phyloP scores from a whole-genome alignment of 2,888 invertebrate genomes.

The Pterobdella sp. region DNA sequence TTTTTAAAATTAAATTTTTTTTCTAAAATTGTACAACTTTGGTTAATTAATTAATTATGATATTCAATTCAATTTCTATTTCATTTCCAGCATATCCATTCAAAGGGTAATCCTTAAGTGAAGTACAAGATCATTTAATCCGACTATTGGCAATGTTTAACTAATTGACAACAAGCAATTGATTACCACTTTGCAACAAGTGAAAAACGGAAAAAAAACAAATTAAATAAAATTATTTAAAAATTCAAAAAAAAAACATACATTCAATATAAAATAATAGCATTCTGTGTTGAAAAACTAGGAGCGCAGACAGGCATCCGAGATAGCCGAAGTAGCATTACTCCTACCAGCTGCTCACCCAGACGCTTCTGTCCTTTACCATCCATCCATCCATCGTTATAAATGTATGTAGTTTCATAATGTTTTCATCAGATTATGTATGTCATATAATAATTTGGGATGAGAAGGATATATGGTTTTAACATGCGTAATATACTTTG shows the following conservation, averaged over 20 bases:
- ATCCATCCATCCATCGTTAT: not conserved
- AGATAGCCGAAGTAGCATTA: not conserved
- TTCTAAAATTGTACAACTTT: not conserved
- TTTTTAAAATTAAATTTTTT: not conserved
- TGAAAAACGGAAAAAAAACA: not conserved
- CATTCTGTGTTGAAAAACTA: conserved; percentile 9
- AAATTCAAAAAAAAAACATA: conserved; percentile 3
- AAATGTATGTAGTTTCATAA: not conserved
- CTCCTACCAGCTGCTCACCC: conserved; percentile 13
- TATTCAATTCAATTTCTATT: not conserved
- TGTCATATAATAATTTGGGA: not conserved
- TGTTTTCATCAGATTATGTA: not conserved
- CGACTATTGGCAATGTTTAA: not conserved
- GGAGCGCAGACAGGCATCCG: conserved; percentile 9
- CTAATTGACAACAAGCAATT: no score
- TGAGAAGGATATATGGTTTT: no score
- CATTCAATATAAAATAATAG: conserved; percentile 10
- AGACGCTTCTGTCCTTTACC: not conserved
- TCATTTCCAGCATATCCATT: not conserved
- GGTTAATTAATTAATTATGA: not conserved
- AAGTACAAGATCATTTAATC: not conserved
- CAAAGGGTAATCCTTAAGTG: not conserved
- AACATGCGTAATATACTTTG: not conserved
- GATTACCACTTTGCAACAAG: not conserved
- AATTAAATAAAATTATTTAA: not conserved